Base-by-base conservation (phyloP, 2,888 invertebrate species). In the Lamellibrachia columna region DNA sequence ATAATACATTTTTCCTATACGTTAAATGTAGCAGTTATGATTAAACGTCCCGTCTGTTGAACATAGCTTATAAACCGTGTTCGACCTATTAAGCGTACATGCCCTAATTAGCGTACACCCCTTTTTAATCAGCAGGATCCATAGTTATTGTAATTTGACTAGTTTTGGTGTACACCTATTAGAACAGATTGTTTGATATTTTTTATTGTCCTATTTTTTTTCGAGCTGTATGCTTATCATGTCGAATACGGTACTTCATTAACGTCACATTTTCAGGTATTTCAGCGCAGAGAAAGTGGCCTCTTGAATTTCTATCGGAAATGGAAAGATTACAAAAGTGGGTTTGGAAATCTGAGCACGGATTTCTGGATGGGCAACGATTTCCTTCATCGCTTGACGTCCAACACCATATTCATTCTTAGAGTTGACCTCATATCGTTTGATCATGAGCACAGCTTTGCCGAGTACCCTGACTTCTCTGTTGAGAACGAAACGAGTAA, bases 251-350 rank as follows among this genome's bases (percentile, higher is more conserved):
- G 40, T 40, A 15, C 53, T 60, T n/a, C 90, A 15, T 53, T 28
- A 40, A 40, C 40, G 1, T 40, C 40, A 40, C 40, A 40, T 40
- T 91, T 15, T 22, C 91, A 94, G 94, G 97, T 98, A 1, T 97
- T 98, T 53, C 98, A 98, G 95, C 97, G 98, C 28, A 97, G 98
- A 8, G 97, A 97, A 95, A 98, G 98, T 95, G 98, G 98, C 40
- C 91, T 93, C 40, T 97, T 98, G 0, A 98, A 98, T 95, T 98
- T 98, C 96, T 98, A 98, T 96, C 97, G 98, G 91, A 98, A 98
- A 92, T 98, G 98, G 97, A 97, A 97, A 93, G 98, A 98, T 93
- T 98, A 98, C 95, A 98, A 98, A 1, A 97, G 97, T 15, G 98
- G 98, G n/a, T 98, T 98, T 95, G 98, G 98, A 0, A 97, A 98